Percentiles rank a stretch among this genome's conserved stretches.
Evolutionary conservation across 2,888 invertebrate species (phyloP).

Genomic region (Drosophila mimica): DNA sequence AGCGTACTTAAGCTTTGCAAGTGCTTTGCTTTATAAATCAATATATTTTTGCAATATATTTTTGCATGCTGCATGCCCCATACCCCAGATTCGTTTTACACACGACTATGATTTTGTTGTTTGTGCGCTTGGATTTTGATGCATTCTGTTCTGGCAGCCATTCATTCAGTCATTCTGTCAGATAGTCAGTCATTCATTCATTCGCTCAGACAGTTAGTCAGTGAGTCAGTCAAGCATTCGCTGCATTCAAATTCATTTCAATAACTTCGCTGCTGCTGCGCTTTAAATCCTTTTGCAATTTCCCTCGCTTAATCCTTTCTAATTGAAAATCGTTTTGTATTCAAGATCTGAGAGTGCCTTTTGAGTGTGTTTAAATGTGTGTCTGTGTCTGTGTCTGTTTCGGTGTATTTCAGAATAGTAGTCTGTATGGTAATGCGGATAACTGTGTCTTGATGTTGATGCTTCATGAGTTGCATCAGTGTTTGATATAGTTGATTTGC

Average conservation of each 20-base stretch:
- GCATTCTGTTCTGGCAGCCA: constrained; percentile 44
- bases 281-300: constrained; percentile 77
- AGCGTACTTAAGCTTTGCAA: constrained; percentile 65
- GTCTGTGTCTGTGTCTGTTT: background rate
- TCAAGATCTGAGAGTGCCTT: constrained; percentile 56
- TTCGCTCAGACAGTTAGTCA: constrained; percentile 30
- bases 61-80: constrained; percentile 44
- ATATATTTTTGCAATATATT: constrained; percentile 78
- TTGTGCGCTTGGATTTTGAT: constrained; percentile 56
- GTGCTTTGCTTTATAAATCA: constrained; percentile 73
- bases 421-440: constrained; percentile 38
- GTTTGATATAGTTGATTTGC: constrained; percentile 56
- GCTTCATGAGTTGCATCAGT: constrained; percentile 56
- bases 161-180: constrained; percentile 33
- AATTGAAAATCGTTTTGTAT: constrained; percentile 76
- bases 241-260: constrained; percentile 75
- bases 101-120: constrained; percentile 35
- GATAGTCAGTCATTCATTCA: constrained; percentile 31
- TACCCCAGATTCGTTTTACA: constrained; percentile 8
- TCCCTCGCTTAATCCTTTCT: constrained; percentile 75
- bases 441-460: constrained; percentile 43
- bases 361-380: constrained; percentile 18
- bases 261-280: constrained; percentile 65
- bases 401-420: background rate
- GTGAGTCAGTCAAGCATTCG: constrained; percentile 54